Evolutionary conservation across 2,888 invertebrate species (phyloP), one percentile per base, ranked within the genome.

Genomic region (Agrilus cyanescens): DNA sequence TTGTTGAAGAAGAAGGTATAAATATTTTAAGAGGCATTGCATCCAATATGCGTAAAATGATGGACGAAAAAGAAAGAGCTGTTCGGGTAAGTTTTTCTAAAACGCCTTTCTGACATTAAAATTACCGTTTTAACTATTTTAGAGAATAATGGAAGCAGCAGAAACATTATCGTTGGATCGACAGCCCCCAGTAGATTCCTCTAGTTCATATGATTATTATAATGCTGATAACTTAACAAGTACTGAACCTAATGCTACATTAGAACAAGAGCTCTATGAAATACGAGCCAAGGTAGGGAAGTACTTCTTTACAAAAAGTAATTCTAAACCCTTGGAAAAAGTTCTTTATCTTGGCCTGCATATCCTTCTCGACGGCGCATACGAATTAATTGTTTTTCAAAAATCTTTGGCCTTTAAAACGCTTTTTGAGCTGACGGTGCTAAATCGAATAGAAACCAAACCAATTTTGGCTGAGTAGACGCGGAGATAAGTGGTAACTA

Each of bases 31-130:
- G 80, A 55, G 82, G 85, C 47, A 85, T 90, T 71, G 81, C 85
- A 4, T 75, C 78, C 45, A 83, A 87, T 56, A 82, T 94, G 48
- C 80, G 83, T 58, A 76, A 76, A 38, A 86, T 90, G 82, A 85
- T 90, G 81, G 81, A 83, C 49, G 74, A 82, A 16, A 89, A 89
- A 71, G 82, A 85, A 51, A 81, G 84, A 53, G 88, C 90, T 4
- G 85, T 91, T 4, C 58, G 79, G 76, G 89, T 65, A 80, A 80
- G 51, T 71, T 69, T 53, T 64, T 67, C 46, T 61, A 63, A 38
- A 63, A 64, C 40, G 57, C 58, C 15, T 2, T 35, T 20, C 2
- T 38, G 12, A 12, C 12, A 10, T 37, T 33, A 25, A 14, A 12
- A 33, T 37, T 38, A n/a, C 7, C 12, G 33, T 32, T 36, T 12